A percentile compares a stretch with the other conserved stretches of the same genome.
Evolutionary conservation across 2,113 vertebrate genomes (phyloP).

Genomic region (Sclerurus mexicanus): DNA sequence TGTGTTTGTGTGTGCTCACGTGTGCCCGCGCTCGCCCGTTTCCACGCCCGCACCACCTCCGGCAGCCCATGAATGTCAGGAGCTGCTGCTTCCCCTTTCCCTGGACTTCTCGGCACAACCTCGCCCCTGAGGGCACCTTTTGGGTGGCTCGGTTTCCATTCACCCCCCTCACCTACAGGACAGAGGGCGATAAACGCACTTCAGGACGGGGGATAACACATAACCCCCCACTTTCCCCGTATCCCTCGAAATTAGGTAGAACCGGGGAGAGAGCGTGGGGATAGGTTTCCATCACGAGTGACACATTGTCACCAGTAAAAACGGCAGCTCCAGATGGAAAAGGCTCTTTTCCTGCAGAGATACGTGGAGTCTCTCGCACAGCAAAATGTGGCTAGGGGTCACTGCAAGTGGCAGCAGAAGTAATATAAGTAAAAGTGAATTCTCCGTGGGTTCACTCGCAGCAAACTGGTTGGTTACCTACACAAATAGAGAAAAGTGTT

Average conservation of each 20-base stretch:
- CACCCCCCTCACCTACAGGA: neutral
- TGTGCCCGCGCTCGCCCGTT: too few species aligned
- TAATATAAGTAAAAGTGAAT: neutral
- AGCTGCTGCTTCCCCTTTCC: neutral
- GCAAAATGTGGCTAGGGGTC: neutral
- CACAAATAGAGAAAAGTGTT: neutral
- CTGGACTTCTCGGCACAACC: neutral
- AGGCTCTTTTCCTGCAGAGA: neutral
- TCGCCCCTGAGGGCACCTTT: neutral
- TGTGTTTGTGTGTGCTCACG: neutral
- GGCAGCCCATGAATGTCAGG: neutral
- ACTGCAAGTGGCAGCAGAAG: neutral
- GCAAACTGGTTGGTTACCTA: neutral
- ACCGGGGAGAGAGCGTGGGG: neutral
- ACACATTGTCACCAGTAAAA: neutral
- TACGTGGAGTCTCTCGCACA: neutral
- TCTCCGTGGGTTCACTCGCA: neutral
- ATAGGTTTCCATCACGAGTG: neutral
- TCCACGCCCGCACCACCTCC: too few species aligned
- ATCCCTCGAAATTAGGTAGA: neutral
- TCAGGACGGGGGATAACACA: rapidly evolving
- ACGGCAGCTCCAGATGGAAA: neutral
- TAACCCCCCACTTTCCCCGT: neutral
- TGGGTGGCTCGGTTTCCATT: neutral
- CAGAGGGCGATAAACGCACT: neutral